Percentiles rank a stretch among this genome's conserved stretches.
phyloP scores from a whole-genome alignment of 2,888 invertebrate species.

The Sericinus montela region DNA sequence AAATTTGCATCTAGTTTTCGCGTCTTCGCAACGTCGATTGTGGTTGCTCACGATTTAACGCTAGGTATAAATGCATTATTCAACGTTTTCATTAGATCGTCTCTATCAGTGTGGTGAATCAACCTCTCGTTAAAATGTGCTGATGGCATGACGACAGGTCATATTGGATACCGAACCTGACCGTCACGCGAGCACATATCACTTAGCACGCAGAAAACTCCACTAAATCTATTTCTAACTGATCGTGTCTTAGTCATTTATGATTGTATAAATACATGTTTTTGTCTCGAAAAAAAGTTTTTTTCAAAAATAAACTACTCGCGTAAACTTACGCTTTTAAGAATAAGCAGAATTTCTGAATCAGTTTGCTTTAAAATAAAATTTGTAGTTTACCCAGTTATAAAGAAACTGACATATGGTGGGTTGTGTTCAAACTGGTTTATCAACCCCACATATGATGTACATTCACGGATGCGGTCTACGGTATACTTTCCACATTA shows the following conservation, averaged over 20 bases:
- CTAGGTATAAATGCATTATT: constrained; percentile 78
- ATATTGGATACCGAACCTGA: constrained; percentile 48
- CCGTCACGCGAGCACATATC: constrained; percentile 54
- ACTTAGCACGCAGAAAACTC: constrained; percentile 40
- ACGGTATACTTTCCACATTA: constrained; percentile 58
- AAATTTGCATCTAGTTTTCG: constrained; percentile 74
- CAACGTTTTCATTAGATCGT: constrained; percentile 76
- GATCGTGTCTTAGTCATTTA: constrained; percentile 13
- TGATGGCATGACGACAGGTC: constrained; percentile 76
- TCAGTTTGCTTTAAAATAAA: constrained; percentile 57
- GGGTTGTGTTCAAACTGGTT: constrained; percentile 51
- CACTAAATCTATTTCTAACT: constrained; percentile 17
- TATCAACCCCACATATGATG: constrained; percentile 60
- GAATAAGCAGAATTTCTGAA: constrained; percentile 35
- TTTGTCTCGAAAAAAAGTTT: background rate
- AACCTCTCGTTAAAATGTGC: constrained; percentile 76
- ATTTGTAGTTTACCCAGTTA: constrained; percentile 59
- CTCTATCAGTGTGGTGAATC: constrained; percentile 67
- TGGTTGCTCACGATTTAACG: constrained; percentile 77
- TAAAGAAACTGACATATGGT: constrained; percentile 52
- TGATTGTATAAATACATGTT: background rate
- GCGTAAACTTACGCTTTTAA: too few relatives aligned
- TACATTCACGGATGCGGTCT: constrained; percentile 71
- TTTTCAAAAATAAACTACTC: background rate
- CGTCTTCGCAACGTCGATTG: constrained; percentile 62